phyloP scores from a whole-genome alignment of 2,888 invertebrate species.

The Drosophila monieri region DNA sequence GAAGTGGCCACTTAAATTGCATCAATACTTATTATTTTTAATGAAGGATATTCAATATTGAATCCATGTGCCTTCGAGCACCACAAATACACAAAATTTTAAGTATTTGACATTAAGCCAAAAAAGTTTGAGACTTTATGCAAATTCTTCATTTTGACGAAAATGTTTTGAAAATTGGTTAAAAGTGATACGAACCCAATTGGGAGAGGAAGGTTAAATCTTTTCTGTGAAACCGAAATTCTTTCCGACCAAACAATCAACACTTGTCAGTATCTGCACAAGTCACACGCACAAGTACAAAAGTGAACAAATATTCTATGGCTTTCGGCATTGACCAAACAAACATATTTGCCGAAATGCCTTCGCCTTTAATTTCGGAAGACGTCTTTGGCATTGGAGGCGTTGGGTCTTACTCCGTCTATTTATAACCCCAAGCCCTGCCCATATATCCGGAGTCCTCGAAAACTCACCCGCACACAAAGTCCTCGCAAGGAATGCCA shows the following conservation, averaged over 20 bases:
- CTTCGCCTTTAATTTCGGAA: constrained; percentile 73
- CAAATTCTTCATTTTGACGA: neutral
- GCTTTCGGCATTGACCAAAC: constrained; percentile 46
- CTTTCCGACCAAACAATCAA: constrained; percentile 65
- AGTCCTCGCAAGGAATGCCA: constrained; percentile 27
- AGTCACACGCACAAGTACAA: constrained; percentile 11
- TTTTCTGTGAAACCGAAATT: constrained; percentile 26
- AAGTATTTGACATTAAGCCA: neutral
- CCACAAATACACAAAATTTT: neutral
- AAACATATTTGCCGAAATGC: constrained; percentile 64
- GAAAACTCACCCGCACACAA: constrained; percentile 7
- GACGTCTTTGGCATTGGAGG: constrained; percentile 51
- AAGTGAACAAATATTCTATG: constrained; percentile 39
- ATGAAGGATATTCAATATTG: constrained; percentile 9
- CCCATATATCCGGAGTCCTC: constrained; percentile 28
- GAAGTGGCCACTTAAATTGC: constrained; percentile 17
- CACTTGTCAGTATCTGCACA: constrained; percentile 49
- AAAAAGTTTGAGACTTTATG: neutral
- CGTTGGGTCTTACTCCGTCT: constrained; percentile 65
- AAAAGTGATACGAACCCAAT: constrained; percentile 34
- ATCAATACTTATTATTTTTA: neutral
- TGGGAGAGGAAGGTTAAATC: constrained; percentile 26
- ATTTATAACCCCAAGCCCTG: constrained; percentile 57
- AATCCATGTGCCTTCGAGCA: neutral
- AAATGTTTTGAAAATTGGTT: neutral